Conservation (phyloP, 2,113 vertebrate genomes). For the Zootoca vivipara region DNA sequence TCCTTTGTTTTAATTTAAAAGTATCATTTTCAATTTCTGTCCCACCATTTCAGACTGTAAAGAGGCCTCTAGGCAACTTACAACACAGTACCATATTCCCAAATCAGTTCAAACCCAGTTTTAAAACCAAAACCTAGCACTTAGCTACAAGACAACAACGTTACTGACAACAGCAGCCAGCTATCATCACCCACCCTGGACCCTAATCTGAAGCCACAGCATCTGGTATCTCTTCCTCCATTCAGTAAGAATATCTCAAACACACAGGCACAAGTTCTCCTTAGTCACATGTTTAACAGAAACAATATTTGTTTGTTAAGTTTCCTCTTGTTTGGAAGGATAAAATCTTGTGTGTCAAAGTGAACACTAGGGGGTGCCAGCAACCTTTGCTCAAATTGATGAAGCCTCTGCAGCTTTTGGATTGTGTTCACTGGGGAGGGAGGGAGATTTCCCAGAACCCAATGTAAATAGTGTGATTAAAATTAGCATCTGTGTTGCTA, state of each 20-base stretch:
- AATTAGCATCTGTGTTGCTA: neutral
- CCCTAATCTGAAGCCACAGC: too few species aligned
- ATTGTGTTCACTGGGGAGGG: neutral
- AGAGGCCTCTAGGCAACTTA: neutral
- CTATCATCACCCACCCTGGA: neutral
- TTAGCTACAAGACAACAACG: neutral
- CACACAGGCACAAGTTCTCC: neutral
- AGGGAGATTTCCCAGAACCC: neutral
- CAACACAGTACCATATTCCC: neutral
- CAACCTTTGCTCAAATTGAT: neutral
- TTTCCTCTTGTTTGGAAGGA: neutral
- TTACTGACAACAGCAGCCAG: neutral
- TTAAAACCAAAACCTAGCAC: neutral
- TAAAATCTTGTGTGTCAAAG: neutral
- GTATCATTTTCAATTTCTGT: neutral
- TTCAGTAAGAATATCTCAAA: neutral
- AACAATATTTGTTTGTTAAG: neutral
- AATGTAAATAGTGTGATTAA: neutral
- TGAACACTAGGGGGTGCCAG: slow-evolving; percentile 58
- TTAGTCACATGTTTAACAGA: neutral
- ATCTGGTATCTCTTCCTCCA: neutral
- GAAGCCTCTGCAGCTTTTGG: neutral
- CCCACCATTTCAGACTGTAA: neutral
- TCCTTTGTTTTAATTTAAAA: neutral
- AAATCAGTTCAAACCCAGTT: neutral